Conservation (phyloP, 2,888 invertebrate species). For the Drosophila lutescens region DNA sequence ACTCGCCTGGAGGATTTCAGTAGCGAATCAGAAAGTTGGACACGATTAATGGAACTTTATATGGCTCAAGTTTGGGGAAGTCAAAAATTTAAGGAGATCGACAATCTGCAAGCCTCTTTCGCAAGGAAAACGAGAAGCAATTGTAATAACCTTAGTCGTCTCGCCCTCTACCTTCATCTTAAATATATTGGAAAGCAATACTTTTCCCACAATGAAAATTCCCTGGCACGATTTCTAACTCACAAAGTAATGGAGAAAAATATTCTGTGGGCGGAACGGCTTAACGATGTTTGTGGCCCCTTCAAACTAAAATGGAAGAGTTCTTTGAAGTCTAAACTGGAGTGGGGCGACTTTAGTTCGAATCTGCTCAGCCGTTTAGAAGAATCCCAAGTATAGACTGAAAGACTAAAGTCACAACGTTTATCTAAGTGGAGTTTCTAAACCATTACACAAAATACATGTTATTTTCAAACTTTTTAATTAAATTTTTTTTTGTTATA, state of each 20-base stretch:
- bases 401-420: background rate
- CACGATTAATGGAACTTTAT: background rate
- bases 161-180: slow-evolving; percentile 2
- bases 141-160: background rate
- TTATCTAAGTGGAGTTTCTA: no score
- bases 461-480: background rate
- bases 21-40: background rate
- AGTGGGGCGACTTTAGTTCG: background rate
- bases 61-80: slow-evolving; percentile 13
- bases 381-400: background rate
- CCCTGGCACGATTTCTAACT: slow-evolving; percentile 2
- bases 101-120: background rate
- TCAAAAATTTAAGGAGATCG: background rate
- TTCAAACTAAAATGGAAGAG: slow-evolving; percentile 3
- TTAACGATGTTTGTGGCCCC: background rate
- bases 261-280: slow-evolving; percentile 3
- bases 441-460: no score
- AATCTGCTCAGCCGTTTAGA: background rate
- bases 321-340: background rate
- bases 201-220: background rate
- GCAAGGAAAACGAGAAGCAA: background rate
- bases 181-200: slow-evolving; percentile 1
- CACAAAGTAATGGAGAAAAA: slow-evolving; percentile 1
- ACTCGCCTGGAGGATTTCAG: background rate
- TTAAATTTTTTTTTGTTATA: background rate